Base-by-base conservation (phyloP, 2,888 invertebrate species). In the Embidobia sp. region DNA sequence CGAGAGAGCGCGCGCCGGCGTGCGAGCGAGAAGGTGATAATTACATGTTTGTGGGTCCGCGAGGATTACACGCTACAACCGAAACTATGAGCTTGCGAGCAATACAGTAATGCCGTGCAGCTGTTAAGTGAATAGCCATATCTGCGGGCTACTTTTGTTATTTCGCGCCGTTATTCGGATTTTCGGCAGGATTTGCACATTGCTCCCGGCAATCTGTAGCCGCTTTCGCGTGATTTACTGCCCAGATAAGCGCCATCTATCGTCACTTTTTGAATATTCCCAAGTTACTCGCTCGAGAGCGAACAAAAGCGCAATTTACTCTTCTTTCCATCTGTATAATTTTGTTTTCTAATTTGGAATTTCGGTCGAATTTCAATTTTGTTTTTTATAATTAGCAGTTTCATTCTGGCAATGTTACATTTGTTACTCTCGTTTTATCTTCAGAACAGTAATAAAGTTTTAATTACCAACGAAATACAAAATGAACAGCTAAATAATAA, bases 31-130 rank as follows among this genome's bases (percentile, higher is more conserved):
- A 87, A 86, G 85, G 89, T 88, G 89, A 89, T 89, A 87, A 89
- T 89, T 89, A 89, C 89, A 86, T 88, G 89, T 88, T 89, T 89
- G 88, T 86, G 88, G 88, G 87, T 87, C 87, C 87, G 85, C 85
- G 84, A 86, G 88, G 88, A 89, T 89, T 87, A 88, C 87, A 87
- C 86, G 86, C 84, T 87, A 86, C 85, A 87, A 84, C 87, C 88
- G 85, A 88, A 88, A 88, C 88, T 87, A 87, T 87, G 85, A 85
- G 85, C 84, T 83, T 73, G 81, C 77, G 80, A 77, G 79, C 73
- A 61, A 76, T 74, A 66, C 70, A 61, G 27, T 49, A 61, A 64
- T 61, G 53, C 49, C 35, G 53, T 27, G 57, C 77, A 77, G 77
- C 72, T 77, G 72, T 77, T 77, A 77, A 77, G 59, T 49, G 76